phyloP scores from a whole-genome alignment of 2,797 vertebrate species.

The Squalus acanthias region DNA sequence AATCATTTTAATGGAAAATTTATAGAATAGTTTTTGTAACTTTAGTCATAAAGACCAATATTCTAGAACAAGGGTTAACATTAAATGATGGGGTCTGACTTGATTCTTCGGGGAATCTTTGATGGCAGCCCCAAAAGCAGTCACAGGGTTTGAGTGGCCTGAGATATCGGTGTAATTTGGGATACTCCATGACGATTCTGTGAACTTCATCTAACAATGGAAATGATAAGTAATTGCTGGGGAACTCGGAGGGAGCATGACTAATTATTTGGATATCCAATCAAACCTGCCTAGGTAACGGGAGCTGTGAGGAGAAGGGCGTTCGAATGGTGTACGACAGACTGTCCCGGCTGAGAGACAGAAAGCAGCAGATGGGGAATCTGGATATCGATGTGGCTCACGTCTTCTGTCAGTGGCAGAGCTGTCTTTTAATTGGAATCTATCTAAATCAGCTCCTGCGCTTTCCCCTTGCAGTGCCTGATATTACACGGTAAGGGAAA shows the following conservation, averaged over 20 bases:
- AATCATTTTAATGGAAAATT: not conserved
- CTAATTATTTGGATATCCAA: not conserved
- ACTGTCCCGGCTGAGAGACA: slow-evolving; percentile 50
- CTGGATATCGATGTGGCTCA: slow-evolving; percentile 72
- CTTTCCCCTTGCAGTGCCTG: slow-evolving; percentile 68
- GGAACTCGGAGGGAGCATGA: not conserved
- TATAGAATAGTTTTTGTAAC: not conserved
- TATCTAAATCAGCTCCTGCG: slow-evolving; percentile 81
- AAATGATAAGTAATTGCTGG: not conserved
- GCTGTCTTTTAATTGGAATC: slow-evolving; percentile 77
- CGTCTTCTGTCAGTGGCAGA: slow-evolving; percentile 86
- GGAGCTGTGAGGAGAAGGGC: slow-evolving; percentile 33
- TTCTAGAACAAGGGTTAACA: not conserved
- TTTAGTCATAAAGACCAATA: not conserved
- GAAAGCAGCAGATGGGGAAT: slow-evolving; percentile 39
- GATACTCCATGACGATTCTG: not conserved
- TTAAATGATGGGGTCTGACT: not conserved
- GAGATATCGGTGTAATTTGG: not conserved
- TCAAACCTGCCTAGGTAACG: not conserved
- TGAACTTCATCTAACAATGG: not conserved
- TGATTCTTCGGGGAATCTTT: not conserved
- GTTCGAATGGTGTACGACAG: slow-evolving; percentile 44
- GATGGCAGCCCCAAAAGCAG: not conserved
- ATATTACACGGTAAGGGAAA: slow-evolving; percentile 68
- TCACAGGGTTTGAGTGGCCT: not conserved